A percentile compares a stretch with the other conserved stretches of the same genome.
Evolutionary conservation across 2,888 invertebrate species (phyloP).

Genomic region (Noctua comes): DNA sequence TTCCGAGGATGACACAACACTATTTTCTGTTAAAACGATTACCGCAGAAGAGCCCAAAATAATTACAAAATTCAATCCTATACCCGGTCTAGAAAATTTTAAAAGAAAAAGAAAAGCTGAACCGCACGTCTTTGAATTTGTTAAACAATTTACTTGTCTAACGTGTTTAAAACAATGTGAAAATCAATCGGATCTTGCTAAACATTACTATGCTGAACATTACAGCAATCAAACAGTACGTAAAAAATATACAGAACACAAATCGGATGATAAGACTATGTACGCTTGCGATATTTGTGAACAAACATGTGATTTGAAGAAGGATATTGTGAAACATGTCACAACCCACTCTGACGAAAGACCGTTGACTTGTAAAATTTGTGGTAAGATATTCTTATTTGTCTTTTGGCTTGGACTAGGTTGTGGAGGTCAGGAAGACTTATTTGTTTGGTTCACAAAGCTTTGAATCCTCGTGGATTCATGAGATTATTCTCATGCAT

Average conservation of each 20-base stretch:
- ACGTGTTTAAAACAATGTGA: constrained; percentile 71
- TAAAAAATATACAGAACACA: constrained; percentile 57
- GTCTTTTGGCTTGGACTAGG: neutral
- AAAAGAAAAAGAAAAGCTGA: constrained; percentile 29
- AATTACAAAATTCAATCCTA: constrained; percentile 2
- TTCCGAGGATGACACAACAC: constrained; percentile 43
- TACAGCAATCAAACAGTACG: constrained; percentile 8
- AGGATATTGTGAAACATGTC: constrained; percentile 74
- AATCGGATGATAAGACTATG: constrained; percentile 48
- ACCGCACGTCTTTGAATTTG: constrained; percentile 18
- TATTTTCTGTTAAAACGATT: neutral
- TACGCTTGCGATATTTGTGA: constrained; percentile 78
- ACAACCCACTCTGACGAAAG: constrained; percentile 73
- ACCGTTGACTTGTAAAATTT: constrained; percentile 83
- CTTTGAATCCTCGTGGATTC: neutral
- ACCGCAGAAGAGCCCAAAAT: constrained; percentile 1
- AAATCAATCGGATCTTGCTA: constrained; percentile 68
- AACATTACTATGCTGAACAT: constrained; percentile 75
- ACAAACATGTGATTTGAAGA: constrained; percentile 71
- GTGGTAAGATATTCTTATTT: constrained; percentile 74
- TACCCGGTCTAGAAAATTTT: constrained; percentile 10
- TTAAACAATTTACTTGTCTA: constrained; percentile 70
- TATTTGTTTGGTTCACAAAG: neutral
- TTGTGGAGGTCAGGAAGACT: neutral
- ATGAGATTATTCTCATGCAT: too few relatives aligned